Evolutionary conservation across 2,888 invertebrate genomes (phyloP), one percentile per base, ranked within the genome.

Genomic region (Eudasyphora cyanicolor): DNA sequence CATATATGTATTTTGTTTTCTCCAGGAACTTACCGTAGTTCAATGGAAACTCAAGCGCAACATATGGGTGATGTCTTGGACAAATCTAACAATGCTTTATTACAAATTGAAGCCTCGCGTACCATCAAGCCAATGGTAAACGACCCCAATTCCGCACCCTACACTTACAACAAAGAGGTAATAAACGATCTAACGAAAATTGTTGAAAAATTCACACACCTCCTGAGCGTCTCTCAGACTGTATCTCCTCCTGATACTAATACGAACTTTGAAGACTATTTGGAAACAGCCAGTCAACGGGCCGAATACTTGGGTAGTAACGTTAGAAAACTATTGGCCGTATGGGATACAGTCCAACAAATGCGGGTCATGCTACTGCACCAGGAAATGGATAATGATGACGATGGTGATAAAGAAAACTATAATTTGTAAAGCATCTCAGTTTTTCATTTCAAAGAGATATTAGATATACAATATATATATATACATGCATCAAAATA

Each of bases 1-100:
- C n/a, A n/a, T n/a, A n/a, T n/a, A n/a, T n/a, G n/a, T n/a, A 14
- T 45, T n/a, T 10, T 49, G 1, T 17, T 49, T 49, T 49, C 7
- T 49, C 49, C 29, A 91, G 90, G 21, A 24, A 64, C 51, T 2
- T 69, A 86, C 12, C 88, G 87, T 1, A 79, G 85, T 24, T 85
- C 87, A 0, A 87, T 89, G 86, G 71, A 74, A 17, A 64, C 60
- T 0, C 91, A 91, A 69, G 79, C 86, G 0, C 76, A 35, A 12
- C 86, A 86, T 17, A 89, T 91, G 0, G 79, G 86, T 0, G 91
- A 91, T 51, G 88, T 91, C 0, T 76, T 88, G 71, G 91, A 91
- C 2, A 90, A 89, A 35, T 89, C 91, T 0, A 91, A 91, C 73
- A 90, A 87, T 69, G 88, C 89, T 0, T 85, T 91, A 5, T 80